phyloP scores from a whole-genome alignment of 2,113 vertebrate species.

The Mesitornis unicolor region DNA sequence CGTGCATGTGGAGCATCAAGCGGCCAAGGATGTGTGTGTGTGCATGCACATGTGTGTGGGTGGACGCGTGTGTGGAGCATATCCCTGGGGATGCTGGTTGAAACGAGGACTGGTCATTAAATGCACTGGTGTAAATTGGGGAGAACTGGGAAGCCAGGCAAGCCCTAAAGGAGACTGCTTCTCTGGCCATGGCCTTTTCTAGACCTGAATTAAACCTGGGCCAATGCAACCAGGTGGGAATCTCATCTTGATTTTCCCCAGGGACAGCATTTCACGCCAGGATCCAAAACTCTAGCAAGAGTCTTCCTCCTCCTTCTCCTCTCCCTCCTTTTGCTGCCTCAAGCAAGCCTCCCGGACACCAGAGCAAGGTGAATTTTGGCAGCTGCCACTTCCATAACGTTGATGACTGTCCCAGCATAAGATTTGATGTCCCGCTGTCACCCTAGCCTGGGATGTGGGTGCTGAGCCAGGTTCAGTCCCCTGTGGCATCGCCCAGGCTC shows the following conservation, averaged over 20 bases:
- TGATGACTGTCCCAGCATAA: rapidly evolving
- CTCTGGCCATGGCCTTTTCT: rapidly evolving
- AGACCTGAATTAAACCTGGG: rapidly evolving
- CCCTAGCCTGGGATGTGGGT: background rate
- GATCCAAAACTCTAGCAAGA: background rate
- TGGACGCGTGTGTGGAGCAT: rapidly evolving
- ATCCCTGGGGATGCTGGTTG: rapidly evolving
- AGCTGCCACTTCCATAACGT: background rate
- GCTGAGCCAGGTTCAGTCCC: background rate
- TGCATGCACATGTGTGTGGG: too few species aligned
- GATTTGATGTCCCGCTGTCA: background rate
- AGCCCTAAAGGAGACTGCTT: rapidly evolving
- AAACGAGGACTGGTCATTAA: rapidly evolving
- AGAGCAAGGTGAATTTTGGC: background rate
- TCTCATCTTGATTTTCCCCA: rapidly evolving
- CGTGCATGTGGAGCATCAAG: rapidly evolving
- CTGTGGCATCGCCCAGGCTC: background rate
- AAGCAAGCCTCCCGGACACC: rapidly evolving
- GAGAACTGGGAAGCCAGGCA: background rate
- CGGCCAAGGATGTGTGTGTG: rapidly evolving
- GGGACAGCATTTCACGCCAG: background rate
- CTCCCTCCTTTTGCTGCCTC: background rate
- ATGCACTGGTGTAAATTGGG: background rate
- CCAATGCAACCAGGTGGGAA: background rate
- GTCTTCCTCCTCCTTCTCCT: background rate